A percentile compares a stretch with the other conserved stretches of the same genome.
These are phyloP conservation scores for Struthio camelus DNA, from an alignment of 2,113 vertebrate species.

Conservation along the genomic window DNA sequence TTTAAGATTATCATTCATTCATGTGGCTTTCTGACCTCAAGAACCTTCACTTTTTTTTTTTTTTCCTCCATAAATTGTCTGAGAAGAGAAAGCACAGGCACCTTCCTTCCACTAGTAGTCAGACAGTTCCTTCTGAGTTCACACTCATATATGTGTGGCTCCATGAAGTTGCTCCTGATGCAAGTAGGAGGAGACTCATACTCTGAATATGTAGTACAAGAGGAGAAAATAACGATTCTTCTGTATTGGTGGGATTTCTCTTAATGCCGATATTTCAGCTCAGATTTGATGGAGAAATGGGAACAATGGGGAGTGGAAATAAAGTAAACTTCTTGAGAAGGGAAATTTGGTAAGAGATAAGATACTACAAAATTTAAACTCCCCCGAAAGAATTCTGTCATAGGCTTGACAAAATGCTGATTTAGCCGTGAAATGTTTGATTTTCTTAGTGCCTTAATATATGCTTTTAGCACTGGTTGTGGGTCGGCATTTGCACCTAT, in stretches of 20 bases:
- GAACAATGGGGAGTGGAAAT: not conserved
- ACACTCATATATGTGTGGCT: not conserved
- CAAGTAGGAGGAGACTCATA: not conserved
- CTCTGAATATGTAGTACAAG: not conserved
- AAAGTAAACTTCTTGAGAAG: no score
- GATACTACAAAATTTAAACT: not conserved
- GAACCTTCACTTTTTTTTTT: not conserved
- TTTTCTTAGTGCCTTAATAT: not conserved
- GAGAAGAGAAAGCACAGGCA: not conserved
- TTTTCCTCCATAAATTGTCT: not conserved
- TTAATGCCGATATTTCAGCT: not conserved
- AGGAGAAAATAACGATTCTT: not conserved
- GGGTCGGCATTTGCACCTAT: not conserved
- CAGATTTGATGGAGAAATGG: not conserved
- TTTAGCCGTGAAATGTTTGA: not conserved
- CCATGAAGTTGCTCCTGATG: not conserved
- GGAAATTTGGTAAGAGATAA: not conserved
- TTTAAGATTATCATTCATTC: slow-evolving; percentile 19
- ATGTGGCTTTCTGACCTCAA: slow-evolving; percentile 30
- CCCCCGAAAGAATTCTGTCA: no score
- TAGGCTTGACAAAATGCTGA: not conserved
- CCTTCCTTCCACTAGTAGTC: not conserved
- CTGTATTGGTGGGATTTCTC: not conserved
- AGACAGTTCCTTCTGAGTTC: not conserved
- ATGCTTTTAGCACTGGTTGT: not conserved